Evolutionary conservation across 2,888 invertebrate genomes (phyloP).

Genomic region (Perizoma affinitatum): DNA sequence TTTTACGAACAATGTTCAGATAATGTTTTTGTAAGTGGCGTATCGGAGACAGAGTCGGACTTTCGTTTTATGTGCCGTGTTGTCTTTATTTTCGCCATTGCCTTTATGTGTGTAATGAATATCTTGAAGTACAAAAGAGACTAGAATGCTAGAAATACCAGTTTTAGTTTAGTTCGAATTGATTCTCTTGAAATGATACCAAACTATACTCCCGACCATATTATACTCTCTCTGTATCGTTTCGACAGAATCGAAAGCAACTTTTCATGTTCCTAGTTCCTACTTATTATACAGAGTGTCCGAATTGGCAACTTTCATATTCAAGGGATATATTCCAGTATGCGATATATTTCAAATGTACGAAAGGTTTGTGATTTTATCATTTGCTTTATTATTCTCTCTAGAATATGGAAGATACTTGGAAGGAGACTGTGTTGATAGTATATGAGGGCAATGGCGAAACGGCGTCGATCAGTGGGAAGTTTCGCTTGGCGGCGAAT

Average conservation of each 20-base stretch:
- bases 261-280: slow-evolving; percentile 26
- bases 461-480: slow-evolving; percentile 36
- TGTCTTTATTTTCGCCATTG: slow-evolving; percentile 25
- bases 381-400: slow-evolving; percentile 11
- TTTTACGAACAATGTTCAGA: slow-evolving; percentile 22
- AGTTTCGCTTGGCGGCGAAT: slow-evolving; percentile 54
- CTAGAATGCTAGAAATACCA: slow-evolving; percentile 13
- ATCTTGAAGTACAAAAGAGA: slow-evolving; percentile 7
- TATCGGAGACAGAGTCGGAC: slow-evolving; percentile 6
- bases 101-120: slow-evolving; percentile 13
- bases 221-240: slow-evolving; percentile 38
- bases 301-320: slow-evolving; percentile 9
- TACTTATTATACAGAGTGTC: slow-evolving; percentile 14
- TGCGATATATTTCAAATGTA: slow-evolving; percentile 14
- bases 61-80: slow-evolving; percentile 6
- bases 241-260: slow-evolving; percentile 40
- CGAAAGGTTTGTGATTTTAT: slow-evolving; percentile 9
- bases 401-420: neutral
- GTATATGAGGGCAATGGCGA: slow-evolving; percentile 38
- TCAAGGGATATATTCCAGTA: slow-evolving; percentile 8
- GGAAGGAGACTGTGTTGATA: neutral
- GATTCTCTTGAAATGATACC: slow-evolving; percentile 44
- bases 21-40: slow-evolving; percentile 12
- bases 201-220: slow-evolving; percentile 42
- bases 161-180: slow-evolving; percentile 9